Conservation (phyloP, 35 echinoderm and acorn worm species). For the Amphiura filiformis region DNA sequence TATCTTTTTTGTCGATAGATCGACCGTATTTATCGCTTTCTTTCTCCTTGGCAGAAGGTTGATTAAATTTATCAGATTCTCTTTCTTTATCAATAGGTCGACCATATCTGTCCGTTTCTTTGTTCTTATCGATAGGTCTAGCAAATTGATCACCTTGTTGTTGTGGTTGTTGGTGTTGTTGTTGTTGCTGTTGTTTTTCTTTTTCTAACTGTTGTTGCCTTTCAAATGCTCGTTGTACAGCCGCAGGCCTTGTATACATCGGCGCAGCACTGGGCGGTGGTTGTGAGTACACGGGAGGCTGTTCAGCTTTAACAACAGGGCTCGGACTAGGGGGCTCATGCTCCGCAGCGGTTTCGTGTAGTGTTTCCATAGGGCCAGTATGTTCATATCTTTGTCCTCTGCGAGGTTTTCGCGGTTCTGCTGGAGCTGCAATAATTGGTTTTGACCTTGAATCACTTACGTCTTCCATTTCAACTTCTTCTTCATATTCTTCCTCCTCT, state of each 20-base stretch:
- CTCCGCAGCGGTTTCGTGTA: background rate
- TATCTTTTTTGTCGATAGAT: too few species aligned
- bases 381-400: background rate
- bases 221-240: background rate
- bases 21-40: too few species aligned
- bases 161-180: too few species aligned
- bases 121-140: too few species aligned
- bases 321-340: background rate
- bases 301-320: background rate
- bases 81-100: too few species aligned
- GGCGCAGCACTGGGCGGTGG: too few species aligned
- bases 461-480: slow-evolving; percentile 10
- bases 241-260: background rate
- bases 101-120: too few species aligned
- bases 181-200: background rate
- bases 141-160: too few species aligned
- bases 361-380: background rate
- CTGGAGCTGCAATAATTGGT: background rate
- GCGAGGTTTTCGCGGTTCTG: background rate
- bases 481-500: slow-evolving; percentile 20
- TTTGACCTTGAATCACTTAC: background rate
- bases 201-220: background rate
- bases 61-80: too few species aligned
- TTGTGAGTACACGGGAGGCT: background rate
- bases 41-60: too few species aligned